A percentile compares a stretch with the other conserved stretches of the same genome.
Evolutionary conservation across 2,888 invertebrate genomes (phyloP).

Genomic region (Mythimna vitellina): DNA sequence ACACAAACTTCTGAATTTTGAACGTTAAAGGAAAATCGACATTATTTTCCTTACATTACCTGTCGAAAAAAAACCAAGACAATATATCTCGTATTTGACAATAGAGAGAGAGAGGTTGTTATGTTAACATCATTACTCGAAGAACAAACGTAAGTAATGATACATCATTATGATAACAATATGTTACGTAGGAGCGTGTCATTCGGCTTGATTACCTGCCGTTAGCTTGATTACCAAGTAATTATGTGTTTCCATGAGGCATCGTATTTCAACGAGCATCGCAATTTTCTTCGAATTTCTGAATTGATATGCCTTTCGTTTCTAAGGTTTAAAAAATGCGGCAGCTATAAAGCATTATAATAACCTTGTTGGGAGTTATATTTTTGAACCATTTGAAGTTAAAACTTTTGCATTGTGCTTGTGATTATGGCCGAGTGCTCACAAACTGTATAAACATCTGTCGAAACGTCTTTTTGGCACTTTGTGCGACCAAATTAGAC

Average conservation of each 20-base stretch:
- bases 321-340: background rate
- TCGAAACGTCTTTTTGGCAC: too few relatives aligned
- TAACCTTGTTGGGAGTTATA: too few relatives aligned
- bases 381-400: too few relatives aligned
- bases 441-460: too few relatives aligned
- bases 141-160: conserved; percentile 24
- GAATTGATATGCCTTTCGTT: conserved; percentile 11
- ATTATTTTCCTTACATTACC: background rate
- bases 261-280: conserved; percentile 11
- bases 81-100: conserved; percentile 1
- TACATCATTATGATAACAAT: conserved; percentile 25
- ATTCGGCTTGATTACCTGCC: conserved; percentile 28
- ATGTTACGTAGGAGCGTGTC: conserved; percentile 7
- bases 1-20: background rate
- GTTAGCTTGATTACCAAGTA: conserved; percentile 41
- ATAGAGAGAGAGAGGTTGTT: background rate
- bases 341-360: background rate
- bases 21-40: background rate
- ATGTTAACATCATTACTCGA: conserved; percentile 18
- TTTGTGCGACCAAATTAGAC: too few relatives aligned
- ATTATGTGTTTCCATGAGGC: conserved; percentile 28
- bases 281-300: conserved; percentile 1
- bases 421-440: too few relatives aligned
- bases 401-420: too few relatives aligned
- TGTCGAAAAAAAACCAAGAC: conserved; percentile 1